Base-by-base conservation (phyloP, 2,113 vertebrate genomes). In the Prunella himalayana region DNA sequence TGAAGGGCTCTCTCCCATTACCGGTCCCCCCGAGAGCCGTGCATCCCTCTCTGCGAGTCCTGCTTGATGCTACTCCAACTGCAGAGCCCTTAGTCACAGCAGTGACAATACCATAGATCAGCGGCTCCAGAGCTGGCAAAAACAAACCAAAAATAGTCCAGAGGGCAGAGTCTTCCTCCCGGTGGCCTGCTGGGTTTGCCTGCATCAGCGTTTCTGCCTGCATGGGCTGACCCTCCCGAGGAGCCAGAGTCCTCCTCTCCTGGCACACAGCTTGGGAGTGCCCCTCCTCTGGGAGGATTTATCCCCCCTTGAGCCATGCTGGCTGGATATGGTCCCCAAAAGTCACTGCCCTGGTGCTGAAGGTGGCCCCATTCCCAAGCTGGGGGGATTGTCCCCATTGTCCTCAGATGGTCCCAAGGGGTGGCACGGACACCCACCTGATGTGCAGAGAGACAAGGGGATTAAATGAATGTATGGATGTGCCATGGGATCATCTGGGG, bases 1-100 rank as follows among this genome's bases (percentile, higher is more conserved):
- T 81, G 94, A 88, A 96, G 92, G 92, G 88, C 96, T 92, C 83
- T 94, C 82, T 96, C 92, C 91, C 94, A 92, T 96, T 94, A 96
- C 91, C 8, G 4, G 37, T 93, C 92, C 90, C 90, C 95, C 63
- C 1, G 66, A 51, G 94, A 65, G 75, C 50, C 13, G 2, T 2
- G 0, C 59, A 83, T 24, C 88, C 88, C 72, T 88, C 82, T 57
- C 51, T 76, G 47, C 31, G 2, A 7, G 82, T 30, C 73, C 6
- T 12, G 35, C 77, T 69, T 5, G 86, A 47, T 68, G 77, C 31
- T 9, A 10, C 56, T 92, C 86, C 81, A 35, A 18, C 53, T 89
- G 89, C 94, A 89, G 95, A 95, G 61, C 90, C 90, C 90, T 92
- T 69, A 86, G 95, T 97, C 94, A 94, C 88, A 88, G 80, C 91